Evolutionary conservation across 2,888 invertebrate species (phyloP).

Genomic region (Pocota personata): DNA sequence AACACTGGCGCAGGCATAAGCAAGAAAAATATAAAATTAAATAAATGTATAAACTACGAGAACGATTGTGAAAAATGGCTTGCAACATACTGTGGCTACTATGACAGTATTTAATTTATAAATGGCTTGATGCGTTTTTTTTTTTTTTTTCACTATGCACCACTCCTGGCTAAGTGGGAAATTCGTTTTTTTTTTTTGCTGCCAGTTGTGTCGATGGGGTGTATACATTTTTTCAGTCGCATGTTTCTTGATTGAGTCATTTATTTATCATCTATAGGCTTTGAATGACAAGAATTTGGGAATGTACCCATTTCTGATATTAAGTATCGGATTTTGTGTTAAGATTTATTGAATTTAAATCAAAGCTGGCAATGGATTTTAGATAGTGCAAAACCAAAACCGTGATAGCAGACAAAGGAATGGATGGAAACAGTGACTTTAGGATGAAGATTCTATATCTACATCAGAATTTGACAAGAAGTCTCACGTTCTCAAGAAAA

Average conservation of each 20-base stretch:
- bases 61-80: conserved; percentile 80
- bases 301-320: conserved; percentile 5
- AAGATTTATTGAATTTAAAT: conserved; percentile 17
- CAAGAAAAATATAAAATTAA: conserved; percentile 69
- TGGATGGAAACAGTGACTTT: too few relatives aligned
- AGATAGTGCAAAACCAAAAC: too few relatives aligned
- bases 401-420: too few relatives aligned
- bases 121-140: conserved; percentile 65
- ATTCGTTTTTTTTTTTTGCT: conserved; percentile 40
- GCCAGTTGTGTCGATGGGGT: conserved; percentile 67
- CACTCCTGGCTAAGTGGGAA: conserved; percentile 65
- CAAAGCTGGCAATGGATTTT: not conserved
- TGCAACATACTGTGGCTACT: conserved; percentile 79
- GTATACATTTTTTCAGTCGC: conserved; percentile 47
- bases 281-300: conserved; percentile 17
- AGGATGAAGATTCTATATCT: too few relatives aligned
- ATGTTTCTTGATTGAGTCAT: conserved; percentile 73
- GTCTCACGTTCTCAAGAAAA: too few relatives aligned
- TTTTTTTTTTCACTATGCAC: conserved; percentile 41
- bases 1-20: conserved; percentile 77
- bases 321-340: too few relatives aligned
- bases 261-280: conserved; percentile 62
- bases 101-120: conserved; percentile 74
- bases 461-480: too few relatives aligned
- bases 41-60: conserved; percentile 73